Evolutionary conservation across 1,140 invertebrate genomes (phyloP).

Genomic region (Alviniconcha marisindica): DNA sequence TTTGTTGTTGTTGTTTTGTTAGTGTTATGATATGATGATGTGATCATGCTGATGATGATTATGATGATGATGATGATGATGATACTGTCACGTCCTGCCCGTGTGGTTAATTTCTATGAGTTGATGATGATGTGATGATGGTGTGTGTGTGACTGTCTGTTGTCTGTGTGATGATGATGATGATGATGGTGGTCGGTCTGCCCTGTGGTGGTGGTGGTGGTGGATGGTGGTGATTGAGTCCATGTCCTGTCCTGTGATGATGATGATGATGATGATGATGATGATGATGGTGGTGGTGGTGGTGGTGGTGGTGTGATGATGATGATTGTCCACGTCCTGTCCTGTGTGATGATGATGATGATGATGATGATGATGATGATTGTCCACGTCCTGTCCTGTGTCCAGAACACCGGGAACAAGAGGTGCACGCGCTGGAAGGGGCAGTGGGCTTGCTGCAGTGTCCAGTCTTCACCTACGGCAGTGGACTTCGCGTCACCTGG

Average conservation of each 20-base stretch:
- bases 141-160: no score
- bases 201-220: no score
- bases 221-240: no score
- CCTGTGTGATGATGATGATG: neutral
- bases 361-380: neutral
- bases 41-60: no score
- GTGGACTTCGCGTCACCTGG: constrained; percentile 27
- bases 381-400: neutral
- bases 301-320: neutral
- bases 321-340: neutral
- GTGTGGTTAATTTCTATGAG: no score
- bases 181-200: no score
- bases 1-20: no score
- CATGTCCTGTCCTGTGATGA: neutral
- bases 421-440: constrained; percentile 28
- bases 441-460: constrained; percentile 35
- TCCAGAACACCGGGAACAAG: neutral
- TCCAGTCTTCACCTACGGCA: constrained; percentile 36
- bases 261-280: neutral
- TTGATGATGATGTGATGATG: no score
- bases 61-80: no score
- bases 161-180: no score
- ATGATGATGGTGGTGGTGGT: neutral
- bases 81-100: no score
- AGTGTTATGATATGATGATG: no score